A percentile compares a stretch with the other conserved stretches of the same genome.
Evolutionary conservation across 2,113 vertebrate genomes (phyloP).

Genomic region (Embiotoca jacksoni): DNA sequence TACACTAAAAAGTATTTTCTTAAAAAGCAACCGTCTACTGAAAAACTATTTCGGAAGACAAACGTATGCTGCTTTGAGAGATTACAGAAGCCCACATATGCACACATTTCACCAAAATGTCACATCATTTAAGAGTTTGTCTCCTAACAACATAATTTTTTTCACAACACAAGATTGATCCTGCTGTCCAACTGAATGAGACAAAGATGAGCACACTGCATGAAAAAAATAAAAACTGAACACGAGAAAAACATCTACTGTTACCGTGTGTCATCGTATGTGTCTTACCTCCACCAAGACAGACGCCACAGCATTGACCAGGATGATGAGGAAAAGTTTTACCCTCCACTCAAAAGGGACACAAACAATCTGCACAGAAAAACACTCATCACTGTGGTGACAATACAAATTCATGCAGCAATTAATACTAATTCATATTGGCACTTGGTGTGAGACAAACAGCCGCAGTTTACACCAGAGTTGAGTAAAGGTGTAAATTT

Average conservation of each 20-base stretch:
- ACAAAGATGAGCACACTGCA: slow-evolving; percentile 78
- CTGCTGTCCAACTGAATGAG: slow-evolving; percentile 43
- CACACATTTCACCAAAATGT: background rate
- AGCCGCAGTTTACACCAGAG: background rate
- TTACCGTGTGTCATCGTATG: slow-evolving; percentile 12
- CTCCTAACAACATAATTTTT: slow-evolving; percentile 11
- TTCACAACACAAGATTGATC: slow-evolving; percentile 28
- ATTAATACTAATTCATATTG: background rate
- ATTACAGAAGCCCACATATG: slow-evolving; percentile 13
- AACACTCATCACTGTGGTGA: background rate
- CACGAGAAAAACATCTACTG: slow-evolving; percentile 47
- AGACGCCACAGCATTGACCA: slow-evolving; percentile 87
- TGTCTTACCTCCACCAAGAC: slow-evolving; percentile 92
- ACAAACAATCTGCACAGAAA: slow-evolving; percentile 89
- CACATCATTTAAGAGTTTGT: slow-evolving; percentile 7
- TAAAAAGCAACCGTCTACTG: background rate
- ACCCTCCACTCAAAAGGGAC: slow-evolving; percentile 91
- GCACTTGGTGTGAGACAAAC: background rate
- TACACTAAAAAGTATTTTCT: background rate
- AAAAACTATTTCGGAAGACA: slow-evolving; percentile 3
- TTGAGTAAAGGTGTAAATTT: background rate
- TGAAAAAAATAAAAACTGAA: slow-evolving; percentile 63
- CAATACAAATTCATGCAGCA: background rate
- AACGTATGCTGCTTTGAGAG: background rate
- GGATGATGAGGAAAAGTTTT: slow-evolving; percentile 86